These are phyloP conservation scores for Sinodicranocentrus sp. DNA, from an alignment of 2,888 invertebrate species.

Conservation along the genomic window DNA sequence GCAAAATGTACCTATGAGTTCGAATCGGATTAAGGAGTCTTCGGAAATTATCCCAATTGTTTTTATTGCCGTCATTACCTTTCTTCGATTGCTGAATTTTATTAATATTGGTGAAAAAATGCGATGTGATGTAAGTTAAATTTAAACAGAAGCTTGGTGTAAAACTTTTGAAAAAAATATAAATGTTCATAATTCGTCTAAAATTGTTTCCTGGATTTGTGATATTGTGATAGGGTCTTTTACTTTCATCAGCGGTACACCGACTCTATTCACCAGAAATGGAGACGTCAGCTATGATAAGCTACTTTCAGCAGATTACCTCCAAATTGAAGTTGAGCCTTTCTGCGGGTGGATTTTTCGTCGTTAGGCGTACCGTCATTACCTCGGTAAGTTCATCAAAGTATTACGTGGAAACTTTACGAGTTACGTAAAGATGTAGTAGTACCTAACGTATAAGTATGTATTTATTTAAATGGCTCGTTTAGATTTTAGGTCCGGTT, in stretches of 20 bases:
- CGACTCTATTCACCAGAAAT: conserved; percentile 34
- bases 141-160: neutral
- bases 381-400: conserved; percentile 50
- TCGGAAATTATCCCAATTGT: conserved; percentile 57
- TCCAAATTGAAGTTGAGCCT: conserved; percentile 27
- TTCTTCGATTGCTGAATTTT: conserved; percentile 61
- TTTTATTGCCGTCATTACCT: conserved; percentile 49
- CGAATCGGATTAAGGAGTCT: conserved; percentile 30
- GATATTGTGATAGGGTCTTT: conserved; percentile 20
- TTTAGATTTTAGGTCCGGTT: conserved; percentile 55
- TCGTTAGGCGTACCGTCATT: conserved; percentile 46
- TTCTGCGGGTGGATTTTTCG: conserved; percentile 52
- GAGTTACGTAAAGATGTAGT: too few species aligned
- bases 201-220: too few species aligned
- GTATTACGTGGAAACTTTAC: too few species aligned
- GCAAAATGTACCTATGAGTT: conserved; percentile 41
- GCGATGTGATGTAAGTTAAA: conserved; percentile 41
- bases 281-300: conserved; percentile 22
- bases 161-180: neutral
- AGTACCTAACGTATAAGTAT: too few species aligned
- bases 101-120: conserved; percentile 62
- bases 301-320: conserved; percentile 30
- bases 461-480: neutral
- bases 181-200: neutral
- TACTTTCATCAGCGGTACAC: conserved; percentile 7